Percentiles rank a stretch among this genome's conserved stretches.
phyloP scores from a whole-genome alignment of 2,113 vertebrate species.

The Lagopus leucura region DNA sequence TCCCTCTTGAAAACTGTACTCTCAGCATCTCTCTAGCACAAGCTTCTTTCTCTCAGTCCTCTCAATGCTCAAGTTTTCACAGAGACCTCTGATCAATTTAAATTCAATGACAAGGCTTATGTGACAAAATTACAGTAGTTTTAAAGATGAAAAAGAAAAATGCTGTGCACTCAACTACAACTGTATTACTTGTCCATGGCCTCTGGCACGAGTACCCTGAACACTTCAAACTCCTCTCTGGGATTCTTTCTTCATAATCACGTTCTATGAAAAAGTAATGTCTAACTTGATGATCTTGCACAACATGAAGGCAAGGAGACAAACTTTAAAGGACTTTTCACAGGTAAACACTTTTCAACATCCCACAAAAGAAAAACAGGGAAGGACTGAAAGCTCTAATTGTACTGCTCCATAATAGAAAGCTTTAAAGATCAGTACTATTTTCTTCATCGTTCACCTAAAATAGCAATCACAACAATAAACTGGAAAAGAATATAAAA shows the following conservation, averaged over 20 bases:
- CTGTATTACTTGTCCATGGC: accelerated
- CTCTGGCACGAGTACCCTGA: accelerated
- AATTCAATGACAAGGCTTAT: background rate
- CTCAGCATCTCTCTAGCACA: background rate
- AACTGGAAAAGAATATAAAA: background rate
- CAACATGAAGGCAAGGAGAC: background rate
- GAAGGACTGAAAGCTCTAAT: background rate
- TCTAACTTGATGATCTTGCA: background rate
- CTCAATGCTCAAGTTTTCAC: background rate
- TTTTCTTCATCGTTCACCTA: background rate
- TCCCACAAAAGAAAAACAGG: background rate
- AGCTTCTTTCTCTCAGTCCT: background rate
- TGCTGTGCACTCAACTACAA: background rate
- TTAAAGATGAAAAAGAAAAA: too few relatives aligned
- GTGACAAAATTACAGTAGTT: background rate
- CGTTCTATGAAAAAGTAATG: background rate
- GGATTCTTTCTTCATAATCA: background rate
- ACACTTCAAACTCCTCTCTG: background rate
- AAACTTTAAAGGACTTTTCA: background rate
- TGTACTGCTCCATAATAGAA: background rate
- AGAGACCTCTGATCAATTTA: background rate
- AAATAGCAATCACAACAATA: background rate
- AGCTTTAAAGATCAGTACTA: background rate
- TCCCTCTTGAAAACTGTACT: background rate
- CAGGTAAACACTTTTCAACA: background rate